These are phyloP conservation scores for Temnothorax rugatulus DNA, from an alignment of 2,888 invertebrate genomes.

Conservation along the genomic window DNA sequence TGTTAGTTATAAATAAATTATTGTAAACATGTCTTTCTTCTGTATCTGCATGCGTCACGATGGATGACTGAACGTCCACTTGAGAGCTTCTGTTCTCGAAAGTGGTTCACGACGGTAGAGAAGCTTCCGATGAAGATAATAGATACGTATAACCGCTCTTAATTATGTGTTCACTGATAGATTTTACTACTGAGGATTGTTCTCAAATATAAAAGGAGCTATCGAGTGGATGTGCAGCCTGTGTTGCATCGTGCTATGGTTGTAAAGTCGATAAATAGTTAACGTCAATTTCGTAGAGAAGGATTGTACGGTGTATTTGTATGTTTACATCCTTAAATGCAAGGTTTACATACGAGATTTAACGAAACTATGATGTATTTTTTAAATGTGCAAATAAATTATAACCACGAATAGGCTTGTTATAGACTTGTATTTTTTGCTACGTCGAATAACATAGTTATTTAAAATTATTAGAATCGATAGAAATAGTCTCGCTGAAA, in stretches of 20 bases:
- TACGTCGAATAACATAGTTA: neutral
- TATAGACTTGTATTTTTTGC: neutral
- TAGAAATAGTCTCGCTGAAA: neutral
- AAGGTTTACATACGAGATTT: constrained; percentile 43
- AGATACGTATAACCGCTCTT: neutral
- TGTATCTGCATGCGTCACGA: neutral
- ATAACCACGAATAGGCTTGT: neutral
- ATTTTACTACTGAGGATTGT: neutral
- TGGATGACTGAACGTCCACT: neutral
- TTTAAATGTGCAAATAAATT: constrained; percentile 70
- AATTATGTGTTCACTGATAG: neutral
- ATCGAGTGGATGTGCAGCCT: neutral
- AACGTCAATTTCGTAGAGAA: constrained; percentile 46
- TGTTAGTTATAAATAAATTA: constrained; percentile 43
- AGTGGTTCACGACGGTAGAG: neutral
- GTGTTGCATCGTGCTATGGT: neutral
- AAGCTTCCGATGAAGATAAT: neutral
- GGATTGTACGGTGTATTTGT: constrained; percentile 40
- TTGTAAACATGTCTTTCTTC: neutral
- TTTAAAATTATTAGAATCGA: neutral
- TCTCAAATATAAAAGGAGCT: neutral
- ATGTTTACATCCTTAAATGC: constrained; percentile 23
- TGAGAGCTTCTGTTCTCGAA: neutral
- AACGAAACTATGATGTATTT: constrained; percentile 64
- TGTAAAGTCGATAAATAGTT: constrained; percentile 24